Evolutionary conservation across 2,113 vertebrate genomes (phyloP).

Genomic region (Genyomyrus donnyi): DNA sequence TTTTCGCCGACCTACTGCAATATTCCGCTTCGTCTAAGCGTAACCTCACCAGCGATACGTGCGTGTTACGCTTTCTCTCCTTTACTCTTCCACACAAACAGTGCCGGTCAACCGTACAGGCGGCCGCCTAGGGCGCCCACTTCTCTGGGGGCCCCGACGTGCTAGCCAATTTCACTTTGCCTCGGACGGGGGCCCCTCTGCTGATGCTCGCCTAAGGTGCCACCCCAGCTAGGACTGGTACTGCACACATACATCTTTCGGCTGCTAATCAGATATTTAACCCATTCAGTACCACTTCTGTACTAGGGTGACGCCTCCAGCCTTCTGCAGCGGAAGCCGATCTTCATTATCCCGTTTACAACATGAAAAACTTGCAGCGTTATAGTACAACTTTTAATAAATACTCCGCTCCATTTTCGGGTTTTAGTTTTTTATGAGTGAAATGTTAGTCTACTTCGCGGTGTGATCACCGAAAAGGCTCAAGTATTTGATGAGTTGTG

Average conservation of each 20-base stretch:
- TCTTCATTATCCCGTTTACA: background rate
- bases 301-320: background rate
- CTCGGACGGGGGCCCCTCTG: too few species aligned
- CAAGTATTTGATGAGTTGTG: background rate
- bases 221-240: background rate
- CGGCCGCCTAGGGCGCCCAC: background rate
- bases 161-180: background rate
- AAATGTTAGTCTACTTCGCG: background rate
- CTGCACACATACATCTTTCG: background rate
- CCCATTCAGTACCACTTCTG: background rate
- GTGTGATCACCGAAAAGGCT: background rate
- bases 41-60: background rate
- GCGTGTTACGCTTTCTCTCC: background rate
- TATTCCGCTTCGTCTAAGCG: background rate
- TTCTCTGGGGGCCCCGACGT: background rate
- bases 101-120: background rate
- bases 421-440: background rate
- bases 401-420: background rate
- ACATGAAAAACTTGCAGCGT: background rate
- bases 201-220: background rate
- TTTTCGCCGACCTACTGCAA: background rate
- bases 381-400: background rate
- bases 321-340: background rate
- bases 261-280: background rate
- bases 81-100: background rate